Conservation (phyloP, 2,113 vertebrate genomes). For the Meriones unguiculatus region DNA sequence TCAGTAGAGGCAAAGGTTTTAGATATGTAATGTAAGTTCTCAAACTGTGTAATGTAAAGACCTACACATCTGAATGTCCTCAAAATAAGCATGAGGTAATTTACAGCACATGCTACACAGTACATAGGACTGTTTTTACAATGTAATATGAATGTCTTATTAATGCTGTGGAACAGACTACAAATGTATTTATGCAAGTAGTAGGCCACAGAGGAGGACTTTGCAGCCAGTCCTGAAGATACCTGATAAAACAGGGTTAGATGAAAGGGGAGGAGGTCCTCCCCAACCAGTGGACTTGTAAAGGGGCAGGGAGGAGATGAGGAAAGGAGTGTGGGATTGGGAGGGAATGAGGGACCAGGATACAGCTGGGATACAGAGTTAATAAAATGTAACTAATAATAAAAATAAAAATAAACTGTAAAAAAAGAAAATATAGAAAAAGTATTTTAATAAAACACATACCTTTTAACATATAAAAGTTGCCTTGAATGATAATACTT, state of each 20-base stretch:
- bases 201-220: background rate
- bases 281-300: too few relatives aligned
- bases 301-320: too few relatives aligned
- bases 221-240: too few relatives aligned
- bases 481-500: background rate
- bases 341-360: too few relatives aligned
- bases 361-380: too few relatives aligned
- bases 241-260: too few relatives aligned
- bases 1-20: background rate
- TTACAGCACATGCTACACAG: background rate
- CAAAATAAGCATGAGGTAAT: background rate
- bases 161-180: slow-evolving; percentile 1
- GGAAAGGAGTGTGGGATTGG: too few relatives aligned
- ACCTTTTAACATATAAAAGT: background rate
- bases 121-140: background rate
- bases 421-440: background rate
- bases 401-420: too few relatives aligned
- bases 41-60: background rate
- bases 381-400: too few relatives aligned
- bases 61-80: background rate
- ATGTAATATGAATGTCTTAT: background rate
- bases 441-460: background rate
- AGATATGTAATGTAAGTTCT: background rate
- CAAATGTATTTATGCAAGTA: background rate
- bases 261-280: too few relatives aligned